Evolutionary conservation across 1,140 invertebrate species (phyloP), one percentile per base, ranked within the genome.

Genomic region (Heliconius hewitsoni): DNA sequence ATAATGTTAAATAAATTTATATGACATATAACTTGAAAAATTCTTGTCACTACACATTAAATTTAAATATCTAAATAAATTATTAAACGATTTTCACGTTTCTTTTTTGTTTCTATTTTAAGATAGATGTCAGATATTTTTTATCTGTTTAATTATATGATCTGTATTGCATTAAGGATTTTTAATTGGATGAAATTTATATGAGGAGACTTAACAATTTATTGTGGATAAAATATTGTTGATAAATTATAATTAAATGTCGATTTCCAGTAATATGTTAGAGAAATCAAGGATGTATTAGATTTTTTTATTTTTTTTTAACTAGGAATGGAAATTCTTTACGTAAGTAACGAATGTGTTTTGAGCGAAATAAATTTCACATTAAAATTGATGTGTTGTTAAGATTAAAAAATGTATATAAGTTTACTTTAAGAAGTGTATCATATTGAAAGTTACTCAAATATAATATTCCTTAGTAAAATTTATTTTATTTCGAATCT

Each of bases 401-500:
- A 57, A 66, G 60, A 30, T 30, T 27, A 66, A 81, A 77, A 71
- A 81, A 78, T 81, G 82, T 87, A 88, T 85, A 89, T 52, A 88
- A 90, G 86, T 85, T 85, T 85, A 83, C 77, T 77, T 87, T 82
- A 84, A 86, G 80, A 84, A 84, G 88, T 90, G 89, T 91, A 90
- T 90, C 79, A 90, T 90, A 90, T 85, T 89, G 87, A 83, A 89
- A 89, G 86, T 87, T 87, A 90, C 82, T 87, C 84, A 91, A 91
- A 92, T 92, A 92, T 91, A 92, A 89, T 89, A 91, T 90, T 87
- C 85, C 78, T 84, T 89, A 87, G 83, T 86, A 86, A 86, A 80
- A 30, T 30, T 16, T 66, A 23, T 66, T 66, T 66, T 30, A 66
- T 66, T 66, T 66, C 3, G 11, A 27, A 30, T 30, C 23, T 30